Evolutionary conservation across 1,140 invertebrate species (phyloP).

Genomic region (Leptinotarsa defecta): DNA sequence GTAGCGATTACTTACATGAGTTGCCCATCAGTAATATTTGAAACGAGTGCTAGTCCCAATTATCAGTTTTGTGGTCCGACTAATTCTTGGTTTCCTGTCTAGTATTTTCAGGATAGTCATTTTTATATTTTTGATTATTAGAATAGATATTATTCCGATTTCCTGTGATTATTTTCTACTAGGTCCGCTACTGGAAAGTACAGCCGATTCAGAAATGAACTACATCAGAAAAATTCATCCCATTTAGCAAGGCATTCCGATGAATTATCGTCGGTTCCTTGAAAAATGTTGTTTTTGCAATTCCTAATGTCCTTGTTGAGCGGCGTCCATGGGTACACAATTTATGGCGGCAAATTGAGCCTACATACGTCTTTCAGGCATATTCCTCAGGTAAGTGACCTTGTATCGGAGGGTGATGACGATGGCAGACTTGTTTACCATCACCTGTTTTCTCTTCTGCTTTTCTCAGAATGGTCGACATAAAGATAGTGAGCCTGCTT

Average conservation of each 20-base stretch:
- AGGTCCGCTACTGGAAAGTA: background rate
- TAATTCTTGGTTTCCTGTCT: too few species aligned
- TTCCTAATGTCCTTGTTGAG: background rate
- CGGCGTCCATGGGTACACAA: background rate
- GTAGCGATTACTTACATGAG: too few species aligned
- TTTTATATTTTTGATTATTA: too few species aligned
- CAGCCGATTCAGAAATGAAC: background rate
- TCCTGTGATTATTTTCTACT: background rate
- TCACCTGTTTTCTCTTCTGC: constrained; percentile 5
- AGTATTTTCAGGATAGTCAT: too few species aligned
- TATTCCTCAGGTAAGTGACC: constrained; percentile 3
- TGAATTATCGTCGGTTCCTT: constrained; percentile 5
- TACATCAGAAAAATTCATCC: background rate
- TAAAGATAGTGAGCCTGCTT: background rate
- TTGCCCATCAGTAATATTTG: too few species aligned
- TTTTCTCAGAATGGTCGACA: background rate
- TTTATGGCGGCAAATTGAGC: constrained; percentile 1
- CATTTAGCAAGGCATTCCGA: background rate
- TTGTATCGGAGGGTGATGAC: background rate
- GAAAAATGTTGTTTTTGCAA: constrained; percentile 5
- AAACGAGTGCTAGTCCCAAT: too few species aligned
- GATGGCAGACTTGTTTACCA: constrained; percentile 7
- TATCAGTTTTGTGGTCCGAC: too few species aligned
- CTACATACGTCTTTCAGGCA: background rate
- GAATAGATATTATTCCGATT: too few species aligned